A percentile compares a stretch with the other conserved stretches of the same genome.
phyloP scores from a whole-genome alignment of 2,113 vertebrate genomes.

The Lepidothrix coronata region DNA sequence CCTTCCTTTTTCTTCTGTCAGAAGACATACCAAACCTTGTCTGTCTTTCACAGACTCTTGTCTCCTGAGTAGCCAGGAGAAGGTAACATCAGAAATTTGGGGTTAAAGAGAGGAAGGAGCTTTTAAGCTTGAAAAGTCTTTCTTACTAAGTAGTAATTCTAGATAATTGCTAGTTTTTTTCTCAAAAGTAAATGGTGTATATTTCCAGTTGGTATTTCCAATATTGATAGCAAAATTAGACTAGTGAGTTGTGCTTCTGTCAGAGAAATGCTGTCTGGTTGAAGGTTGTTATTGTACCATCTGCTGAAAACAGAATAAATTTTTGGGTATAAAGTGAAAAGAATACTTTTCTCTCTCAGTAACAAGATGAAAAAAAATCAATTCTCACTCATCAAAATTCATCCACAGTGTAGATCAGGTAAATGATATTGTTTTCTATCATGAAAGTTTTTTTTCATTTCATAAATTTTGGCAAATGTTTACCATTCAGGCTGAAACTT shows the following conservation, averaged over 20 bases:
- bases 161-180: not conserved
- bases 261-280: not conserved
- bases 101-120: not conserved
- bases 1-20: not conserved
- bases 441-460: not conserved
- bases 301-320: conserved; percentile 10
- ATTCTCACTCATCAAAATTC: not conserved
- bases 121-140: not conserved
- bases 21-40: not conserved
- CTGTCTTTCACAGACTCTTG: not conserved
- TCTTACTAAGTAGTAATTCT: not conserved
- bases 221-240: not conserved
- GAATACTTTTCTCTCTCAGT: not conserved
- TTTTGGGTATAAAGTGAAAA: not conserved
- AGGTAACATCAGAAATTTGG: not conserved
- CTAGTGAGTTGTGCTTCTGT: not conserved
- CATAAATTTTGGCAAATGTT: not conserved
- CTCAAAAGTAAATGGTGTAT: not conserved
- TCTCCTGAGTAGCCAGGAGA: not conserved
- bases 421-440: not conserved
- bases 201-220: not conserved
- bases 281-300: not conserved
- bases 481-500: not conserved
- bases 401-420: not conserved
- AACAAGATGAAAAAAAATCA: not conserved